Percentiles rank a stretch among this genome's conserved stretches.
Evolutionary conservation across 2,888 invertebrate species (phyloP).

Genomic region (Phyto melanocephala): DNA sequence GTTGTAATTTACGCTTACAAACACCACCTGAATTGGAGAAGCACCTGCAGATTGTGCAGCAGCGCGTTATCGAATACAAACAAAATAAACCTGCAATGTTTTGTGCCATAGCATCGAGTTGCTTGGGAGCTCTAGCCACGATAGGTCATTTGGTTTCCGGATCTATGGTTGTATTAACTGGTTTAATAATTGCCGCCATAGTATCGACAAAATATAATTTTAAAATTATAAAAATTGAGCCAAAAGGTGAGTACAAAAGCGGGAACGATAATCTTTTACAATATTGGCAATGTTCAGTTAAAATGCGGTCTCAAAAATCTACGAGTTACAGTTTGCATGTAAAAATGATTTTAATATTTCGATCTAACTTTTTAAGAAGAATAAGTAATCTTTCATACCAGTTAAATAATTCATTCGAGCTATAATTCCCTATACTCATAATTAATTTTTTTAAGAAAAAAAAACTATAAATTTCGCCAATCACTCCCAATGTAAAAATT

Average conservation of each 20-base stretch:
- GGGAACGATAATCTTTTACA: too few relatives aligned
- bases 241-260: constrained; percentile 71
- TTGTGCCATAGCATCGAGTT: constrained; percentile 69
- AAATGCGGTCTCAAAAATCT: too few relatives aligned
- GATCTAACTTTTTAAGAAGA: too few relatives aligned
- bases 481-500: too few relatives aligned
- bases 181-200: constrained; percentile 72
- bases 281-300: too few relatives aligned
- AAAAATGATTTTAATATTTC: too few relatives aligned
- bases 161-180: constrained; percentile 72
- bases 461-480: too few relatives aligned
- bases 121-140: constrained; percentile 71
- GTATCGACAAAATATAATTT: constrained; percentile 76
- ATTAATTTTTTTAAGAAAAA: too few relatives aligned
- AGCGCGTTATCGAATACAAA: constrained; percentile 69
- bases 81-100: constrained; percentile 73
- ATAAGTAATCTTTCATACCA: too few relatives aligned
- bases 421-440: too few relatives aligned
- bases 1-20: constrained; percentile 72
- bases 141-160: constrained; percentile 76
- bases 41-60: constrained; percentile 56
- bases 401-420: too few relatives aligned
- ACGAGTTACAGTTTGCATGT: too few relatives aligned
- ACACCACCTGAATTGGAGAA: constrained; percentile 72
- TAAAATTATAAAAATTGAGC: constrained; percentile 73